Evolutionary conservation across 2,797 vertebrate species (phyloP).

Genomic region (Pangasius djambal): DNA sequence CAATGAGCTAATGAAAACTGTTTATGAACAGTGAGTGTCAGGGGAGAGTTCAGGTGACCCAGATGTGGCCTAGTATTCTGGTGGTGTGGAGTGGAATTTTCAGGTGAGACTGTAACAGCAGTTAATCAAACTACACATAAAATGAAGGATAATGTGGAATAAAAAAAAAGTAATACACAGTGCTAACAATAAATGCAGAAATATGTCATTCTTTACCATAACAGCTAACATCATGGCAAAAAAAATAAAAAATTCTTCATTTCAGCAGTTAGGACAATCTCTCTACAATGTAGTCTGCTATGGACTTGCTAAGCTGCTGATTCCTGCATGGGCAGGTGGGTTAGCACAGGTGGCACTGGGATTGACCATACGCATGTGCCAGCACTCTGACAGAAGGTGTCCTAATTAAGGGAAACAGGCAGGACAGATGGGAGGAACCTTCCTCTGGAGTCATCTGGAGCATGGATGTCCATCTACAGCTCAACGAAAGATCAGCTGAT

Average conservation of each 20-base stretch:
- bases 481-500: neutral
- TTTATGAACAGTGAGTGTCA: neutral
- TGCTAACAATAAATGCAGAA: too few relatives aligned
- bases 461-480: too few relatives aligned
- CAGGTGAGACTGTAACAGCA: neutral
- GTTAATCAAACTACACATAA: too few relatives aligned
- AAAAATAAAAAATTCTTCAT: neutral
- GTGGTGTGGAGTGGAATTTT: neutral
- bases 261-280: neutral
- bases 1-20: neutral
- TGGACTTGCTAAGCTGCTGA: neutral
- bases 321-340: neutral
- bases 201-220: neutral
- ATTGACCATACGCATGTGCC: conserved; percentile 24
- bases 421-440: conserved; percentile 26
- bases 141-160: neutral
- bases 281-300: neutral
- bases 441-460: conserved; percentile 12
- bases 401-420: conserved; percentile 1
- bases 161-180: neutral
- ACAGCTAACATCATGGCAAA: neutral
- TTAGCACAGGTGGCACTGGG: conserved; percentile 17
- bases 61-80: neutral
- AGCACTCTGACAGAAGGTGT: conserved; percentile 35
- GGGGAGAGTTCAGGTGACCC: neutral